phyloP scores from a whole-genome alignment of 2,888 invertebrate species.

The Drosophila rubida region DNA sequence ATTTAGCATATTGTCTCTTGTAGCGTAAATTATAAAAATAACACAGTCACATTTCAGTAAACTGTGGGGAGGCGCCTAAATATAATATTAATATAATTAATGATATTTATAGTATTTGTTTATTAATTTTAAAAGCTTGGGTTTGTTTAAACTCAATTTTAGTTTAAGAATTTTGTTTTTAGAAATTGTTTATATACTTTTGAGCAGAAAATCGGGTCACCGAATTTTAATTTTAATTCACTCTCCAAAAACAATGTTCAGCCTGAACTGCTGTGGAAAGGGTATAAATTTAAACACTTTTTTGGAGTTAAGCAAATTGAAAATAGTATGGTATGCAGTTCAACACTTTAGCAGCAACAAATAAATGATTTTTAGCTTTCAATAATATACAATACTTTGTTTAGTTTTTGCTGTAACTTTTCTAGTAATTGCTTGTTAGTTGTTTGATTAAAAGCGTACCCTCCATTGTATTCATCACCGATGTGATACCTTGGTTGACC shows the following conservation, averaged over 20 bases:
- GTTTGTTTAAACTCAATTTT: slow-evolving; percentile 14
- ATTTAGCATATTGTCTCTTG: slow-evolving; percentile 50
- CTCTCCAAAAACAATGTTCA: slow-evolving; percentile 30
- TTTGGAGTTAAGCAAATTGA: slow-evolving; percentile 23
- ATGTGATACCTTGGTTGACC: slow-evolving; percentile 95
- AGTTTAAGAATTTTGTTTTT: slow-evolving; percentile 9
- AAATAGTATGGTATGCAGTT: slow-evolving; percentile 41
- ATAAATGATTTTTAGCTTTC: slow-evolving; percentile 65
- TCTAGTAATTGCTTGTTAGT: slow-evolving; percentile 20
- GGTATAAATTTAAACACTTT: not conserved
- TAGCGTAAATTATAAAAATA: slow-evolving; percentile 52
- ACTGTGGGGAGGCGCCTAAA: slow-evolving; percentile 7
- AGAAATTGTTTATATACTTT: slow-evolving; percentile 7
- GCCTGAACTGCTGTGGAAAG: not conserved
- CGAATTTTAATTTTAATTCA: slow-evolving; percentile 31
- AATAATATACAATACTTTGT: slow-evolving; percentile 36
- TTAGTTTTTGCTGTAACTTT: slow-evolving; percentile 32
- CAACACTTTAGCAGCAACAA: slow-evolving; percentile 77
- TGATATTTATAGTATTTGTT: slow-evolving; percentile 24
- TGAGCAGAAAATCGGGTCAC: slow-evolving; percentile 25
- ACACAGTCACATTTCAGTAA: slow-evolving; percentile 39
- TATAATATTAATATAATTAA: slow-evolving; percentile 22
- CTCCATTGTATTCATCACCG: slow-evolving; percentile 88
- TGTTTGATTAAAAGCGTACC: slow-evolving; percentile 87
- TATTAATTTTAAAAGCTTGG: slow-evolving; percentile 30